Evolutionary conservation across 2,888 invertebrate genomes (phyloP).

Genomic region (Cosmia trapezina): DNA sequence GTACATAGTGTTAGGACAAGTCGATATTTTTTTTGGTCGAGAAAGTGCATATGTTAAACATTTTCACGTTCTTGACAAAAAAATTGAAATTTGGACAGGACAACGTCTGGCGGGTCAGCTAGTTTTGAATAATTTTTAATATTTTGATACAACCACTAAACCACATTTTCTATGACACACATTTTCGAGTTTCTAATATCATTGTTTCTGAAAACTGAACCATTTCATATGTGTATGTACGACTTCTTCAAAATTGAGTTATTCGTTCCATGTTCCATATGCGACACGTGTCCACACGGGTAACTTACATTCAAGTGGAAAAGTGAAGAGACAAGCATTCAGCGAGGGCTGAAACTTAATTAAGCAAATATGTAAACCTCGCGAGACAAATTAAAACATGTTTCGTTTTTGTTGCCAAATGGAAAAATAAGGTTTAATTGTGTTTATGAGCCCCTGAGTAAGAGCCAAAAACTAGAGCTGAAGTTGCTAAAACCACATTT

Average conservation of each 20-base stretch:
- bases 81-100: too few relatives aligned
- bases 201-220: background rate
- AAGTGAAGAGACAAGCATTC: constrained; percentile 24
- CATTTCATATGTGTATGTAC: background rate
- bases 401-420: constrained; percentile 30
- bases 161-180: background rate
- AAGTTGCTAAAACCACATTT: constrained; percentile 14
- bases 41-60: too few relatives aligned
- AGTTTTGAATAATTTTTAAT: background rate
- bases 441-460: constrained; percentile 23
- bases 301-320: constrained; percentile 15
- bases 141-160: background rate
- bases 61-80: too few relatives aligned
- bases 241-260: constrained; percentile 29
- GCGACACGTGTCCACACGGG: background rate
- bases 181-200: too few relatives aligned
- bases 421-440: constrained; percentile 32
- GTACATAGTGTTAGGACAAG: too few relatives aligned
- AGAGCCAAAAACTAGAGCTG: constrained; percentile 6
- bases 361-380: constrained; percentile 52
- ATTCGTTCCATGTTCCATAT: constrained; percentile 16
- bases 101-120: too few relatives aligned
- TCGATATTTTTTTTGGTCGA: too few relatives aligned
- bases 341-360: constrained; percentile 54
- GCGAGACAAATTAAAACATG: constrained; percentile 36